Evolutionary conservation across 1,140 invertebrate species (phyloP).

Genomic region (Caenorhabditis briggsae): DNA sequence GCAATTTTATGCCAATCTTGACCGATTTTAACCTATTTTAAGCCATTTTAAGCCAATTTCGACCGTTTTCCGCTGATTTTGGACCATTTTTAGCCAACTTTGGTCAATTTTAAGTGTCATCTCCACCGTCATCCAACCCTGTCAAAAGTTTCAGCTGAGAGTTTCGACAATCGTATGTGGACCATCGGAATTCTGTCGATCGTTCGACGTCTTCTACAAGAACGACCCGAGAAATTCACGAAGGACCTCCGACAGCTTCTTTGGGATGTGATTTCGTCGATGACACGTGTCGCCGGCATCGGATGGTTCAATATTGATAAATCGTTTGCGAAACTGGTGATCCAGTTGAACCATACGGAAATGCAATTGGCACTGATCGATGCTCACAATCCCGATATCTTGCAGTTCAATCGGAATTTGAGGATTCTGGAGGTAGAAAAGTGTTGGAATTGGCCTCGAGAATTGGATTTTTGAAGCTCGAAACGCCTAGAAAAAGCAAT

Average conservation of each 20-base stretch:
- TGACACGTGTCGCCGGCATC: constrained; percentile 15
- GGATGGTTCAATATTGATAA: constrained; percentile 36
- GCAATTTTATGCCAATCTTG: background rate
- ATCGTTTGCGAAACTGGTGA: constrained; percentile 12
- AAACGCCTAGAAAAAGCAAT: too few relatives aligned
- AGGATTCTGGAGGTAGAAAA: constrained; percentile 19
- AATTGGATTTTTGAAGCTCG: background rate
- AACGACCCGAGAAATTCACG: background rate
- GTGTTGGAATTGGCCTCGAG: too few relatives aligned
- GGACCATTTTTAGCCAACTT: too few relatives aligned
- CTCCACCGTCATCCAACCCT: background rate
- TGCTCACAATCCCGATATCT: background rate
- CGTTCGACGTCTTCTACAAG: constrained; percentile 8
- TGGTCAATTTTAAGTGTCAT: too few relatives aligned
- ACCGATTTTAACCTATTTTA: background rate
- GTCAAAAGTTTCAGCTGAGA: background rate
- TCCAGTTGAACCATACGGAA: constrained; percentile 26
- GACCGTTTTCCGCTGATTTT: too few relatives aligned
- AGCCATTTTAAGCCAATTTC: too few relatives aligned
- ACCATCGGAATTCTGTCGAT: constrained; percentile 6
- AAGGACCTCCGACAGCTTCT: background rate
- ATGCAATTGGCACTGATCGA: constrained; percentile 7
- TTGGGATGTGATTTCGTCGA: constrained; percentile 31
- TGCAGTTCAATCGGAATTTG: background rate
- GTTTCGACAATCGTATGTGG: constrained; percentile 18